Percentiles rank a stretch among this genome's conserved stretches.
Conservation (phyloP, 2,113 vertebrate genomes). For the Pluvianellus socialis region DNA sequence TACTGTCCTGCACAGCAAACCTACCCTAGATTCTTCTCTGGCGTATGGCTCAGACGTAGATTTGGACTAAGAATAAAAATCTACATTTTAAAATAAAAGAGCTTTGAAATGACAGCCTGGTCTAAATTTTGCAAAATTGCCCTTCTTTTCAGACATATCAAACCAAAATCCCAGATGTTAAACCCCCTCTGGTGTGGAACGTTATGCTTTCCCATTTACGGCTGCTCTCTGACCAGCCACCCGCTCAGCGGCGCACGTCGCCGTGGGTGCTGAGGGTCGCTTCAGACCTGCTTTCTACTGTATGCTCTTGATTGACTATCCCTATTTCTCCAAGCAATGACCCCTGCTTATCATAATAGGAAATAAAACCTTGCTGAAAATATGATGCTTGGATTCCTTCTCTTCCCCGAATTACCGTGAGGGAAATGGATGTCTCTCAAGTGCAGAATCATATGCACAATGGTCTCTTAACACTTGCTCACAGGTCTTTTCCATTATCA, state of each 20-base stretch:
- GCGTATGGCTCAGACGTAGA: background rate
- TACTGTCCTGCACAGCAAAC: background rate
- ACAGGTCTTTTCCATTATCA: conserved; percentile 40
- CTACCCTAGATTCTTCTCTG: background rate
- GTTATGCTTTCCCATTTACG: fast-evolving
- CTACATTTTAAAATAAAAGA: background rate
- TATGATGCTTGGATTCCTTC: background rate
- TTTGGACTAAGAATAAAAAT: background rate
- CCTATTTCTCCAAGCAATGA: conserved; percentile 17
- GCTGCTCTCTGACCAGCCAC: background rate
- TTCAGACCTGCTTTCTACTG: background rate
- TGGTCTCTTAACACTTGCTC: conserved; percentile 15
- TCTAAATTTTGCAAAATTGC: background rate
- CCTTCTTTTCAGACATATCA: background rate
- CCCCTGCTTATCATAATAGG: conserved; percentile 15
- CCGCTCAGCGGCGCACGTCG: background rate
- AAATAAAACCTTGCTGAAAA: conserved; percentile 56
- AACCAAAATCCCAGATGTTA: background rate
- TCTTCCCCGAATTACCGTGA: background rate
- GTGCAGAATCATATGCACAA: conserved; percentile 3
- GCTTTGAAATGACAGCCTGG: background rate
- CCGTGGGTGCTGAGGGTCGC: background rate
- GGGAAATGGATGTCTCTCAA: conserved; percentile 41
- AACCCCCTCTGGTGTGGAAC: background rate
- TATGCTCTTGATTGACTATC: background rate